phyloP scores from a whole-genome alignment of 2,797 vertebrate genomes.

The Echeneis naucrates region DNA sequence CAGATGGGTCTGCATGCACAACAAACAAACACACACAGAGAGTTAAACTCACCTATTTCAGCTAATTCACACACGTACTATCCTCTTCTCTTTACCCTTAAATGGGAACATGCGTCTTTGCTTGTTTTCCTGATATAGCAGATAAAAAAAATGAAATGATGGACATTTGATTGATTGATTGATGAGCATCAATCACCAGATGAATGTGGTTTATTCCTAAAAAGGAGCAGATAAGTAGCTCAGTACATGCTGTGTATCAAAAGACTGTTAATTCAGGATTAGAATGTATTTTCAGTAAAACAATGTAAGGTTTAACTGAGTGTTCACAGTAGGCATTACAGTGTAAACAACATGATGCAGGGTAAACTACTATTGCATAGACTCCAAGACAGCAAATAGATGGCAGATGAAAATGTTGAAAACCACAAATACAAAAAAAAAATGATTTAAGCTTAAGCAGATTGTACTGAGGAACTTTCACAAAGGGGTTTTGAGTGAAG shows the following conservation, averaged over 20 bases:
- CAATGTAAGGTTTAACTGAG: background rate
- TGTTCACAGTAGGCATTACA: background rate
- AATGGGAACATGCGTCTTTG: background rate
- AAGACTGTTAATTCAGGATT: background rate
- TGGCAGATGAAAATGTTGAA: background rate
- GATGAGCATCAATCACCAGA: background rate
- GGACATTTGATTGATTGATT: no score
- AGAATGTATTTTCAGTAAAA: background rate
- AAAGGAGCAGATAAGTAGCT: background rate
- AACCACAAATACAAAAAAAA: background rate
- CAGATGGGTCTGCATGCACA: slow-evolving; percentile 78
- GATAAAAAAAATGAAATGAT: background rate
- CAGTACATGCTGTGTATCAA: background rate
- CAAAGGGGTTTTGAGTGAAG: background rate
- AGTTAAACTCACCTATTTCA: no score
- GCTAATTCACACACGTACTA: background rate
- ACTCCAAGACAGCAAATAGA: background rate
- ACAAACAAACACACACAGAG: background rate
- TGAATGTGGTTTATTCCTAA: background rate
- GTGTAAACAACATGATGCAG: background rate
- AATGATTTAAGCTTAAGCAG: background rate
- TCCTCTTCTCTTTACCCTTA: background rate
- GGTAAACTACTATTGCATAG: background rate
- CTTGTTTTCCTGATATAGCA: background rate
- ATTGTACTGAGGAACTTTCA: background rate